Percentiles rank a stretch among this genome's conserved stretches.
Conservation (phyloP, 2,113 vertebrate species). For the Campylorhamphus procurvoides region DNA sequence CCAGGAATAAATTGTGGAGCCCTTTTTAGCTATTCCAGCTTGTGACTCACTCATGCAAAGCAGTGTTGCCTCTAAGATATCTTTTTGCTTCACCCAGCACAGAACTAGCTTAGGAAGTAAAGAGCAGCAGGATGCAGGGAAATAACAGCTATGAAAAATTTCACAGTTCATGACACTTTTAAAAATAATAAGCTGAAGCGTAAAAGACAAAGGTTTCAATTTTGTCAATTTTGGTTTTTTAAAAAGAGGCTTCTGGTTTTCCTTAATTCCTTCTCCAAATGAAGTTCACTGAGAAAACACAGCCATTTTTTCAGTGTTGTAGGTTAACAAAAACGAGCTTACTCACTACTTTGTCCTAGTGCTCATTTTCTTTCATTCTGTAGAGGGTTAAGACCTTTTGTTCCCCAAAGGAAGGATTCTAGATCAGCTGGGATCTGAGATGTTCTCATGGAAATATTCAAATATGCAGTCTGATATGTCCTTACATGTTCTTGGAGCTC, state of each 20-base stretch:
- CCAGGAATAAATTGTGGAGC: background rate
- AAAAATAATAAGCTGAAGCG: background rate
- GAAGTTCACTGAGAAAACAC: background rate
- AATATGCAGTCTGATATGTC: background rate
- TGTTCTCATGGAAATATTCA: background rate
- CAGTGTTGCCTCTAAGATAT: background rate
- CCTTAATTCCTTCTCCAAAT: background rate
- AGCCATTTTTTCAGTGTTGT: background rate
- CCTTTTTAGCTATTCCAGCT: slow-evolving; percentile 15
- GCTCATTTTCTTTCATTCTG: background rate
- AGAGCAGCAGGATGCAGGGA: background rate
- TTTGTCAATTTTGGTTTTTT: background rate
- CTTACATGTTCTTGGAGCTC: background rate
- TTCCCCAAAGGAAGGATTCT: background rate
- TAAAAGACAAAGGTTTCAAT: background rate
- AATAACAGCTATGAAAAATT: background rate
- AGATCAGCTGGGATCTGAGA: background rate
- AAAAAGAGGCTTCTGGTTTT: background rate
- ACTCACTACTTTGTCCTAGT: background rate
- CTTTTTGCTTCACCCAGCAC: background rate
- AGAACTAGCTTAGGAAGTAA: background rate
- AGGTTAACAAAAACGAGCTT: background rate
- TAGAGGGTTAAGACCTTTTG: background rate
- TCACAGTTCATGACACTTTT: background rate
- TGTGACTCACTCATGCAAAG: slow-evolving; percentile 14